Base-by-base conservation (phyloP, 37 sponge, comb jelly and placozoan species). In the Aplysina aerophoba region DNA sequence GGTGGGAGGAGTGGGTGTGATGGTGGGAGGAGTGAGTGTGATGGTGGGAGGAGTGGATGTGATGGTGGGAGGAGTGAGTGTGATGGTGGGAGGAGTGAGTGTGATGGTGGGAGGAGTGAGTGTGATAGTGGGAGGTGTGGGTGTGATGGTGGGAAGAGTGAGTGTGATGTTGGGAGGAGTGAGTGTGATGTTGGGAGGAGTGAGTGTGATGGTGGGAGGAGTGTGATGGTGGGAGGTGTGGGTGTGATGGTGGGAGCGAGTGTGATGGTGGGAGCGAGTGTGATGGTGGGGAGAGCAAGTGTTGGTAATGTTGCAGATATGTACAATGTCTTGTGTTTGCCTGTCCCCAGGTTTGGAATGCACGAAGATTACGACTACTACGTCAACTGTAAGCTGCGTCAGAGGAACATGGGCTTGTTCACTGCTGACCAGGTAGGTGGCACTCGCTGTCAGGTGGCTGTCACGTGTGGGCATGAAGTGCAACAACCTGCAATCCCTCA, bases 321-420 rank as follows among this genome's bases (percentile, higher is more conserved):
- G n/a, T n/a, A n/a, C n/a, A n/a, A n/a, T 44, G 50, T 44, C 50
- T 44, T 8, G 6, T 11, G 6, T 44, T 44, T 8, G 6, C 50
- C 50, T 44, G 50, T 3, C 50, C 35, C 16, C 41, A 96, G 94
- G 71, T 94, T 84, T 64, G 99, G 99, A 15, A 96, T 99, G 99
- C 95, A 99, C 78, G 99, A 99, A 86, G 61, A 77, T 50, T 99
- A 81, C 74, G 88, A 90, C 80, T 96, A 96, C 83, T 99, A 99
- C 92, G 68, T 82, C 50, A 85, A 91, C 81, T 99, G 99, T 84
- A 58, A 81, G 27, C 85, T 86, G 57, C 83, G 99, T 16, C 22
- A 87, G 81, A 57, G 99, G 20, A 99, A 99, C 89, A 56, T 50
- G 85, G 99, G 99, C 3, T 89, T 99, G 14, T 99, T 93, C 92